Percentiles rank a stretch among this genome's conserved stretches.
phyloP scores from a whole-genome alignment of 2,797 vertebrate genomes.

The Mormyrus proboscirostris region DNA sequence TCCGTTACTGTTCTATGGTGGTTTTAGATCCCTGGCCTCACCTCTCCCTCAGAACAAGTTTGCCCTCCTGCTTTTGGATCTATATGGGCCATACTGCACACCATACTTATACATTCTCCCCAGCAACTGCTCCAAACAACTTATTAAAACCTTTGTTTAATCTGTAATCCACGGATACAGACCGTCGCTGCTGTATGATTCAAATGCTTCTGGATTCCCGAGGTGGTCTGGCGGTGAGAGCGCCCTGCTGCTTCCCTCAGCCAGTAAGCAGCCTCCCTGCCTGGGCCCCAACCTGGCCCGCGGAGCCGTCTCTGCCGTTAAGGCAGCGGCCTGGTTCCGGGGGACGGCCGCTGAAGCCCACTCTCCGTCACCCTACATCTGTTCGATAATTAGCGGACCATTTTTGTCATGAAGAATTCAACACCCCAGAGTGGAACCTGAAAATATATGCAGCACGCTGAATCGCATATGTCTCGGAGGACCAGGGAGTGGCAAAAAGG shows the following conservation, averaged over 20 bases:
- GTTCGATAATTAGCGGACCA: constrained; percentile 84
- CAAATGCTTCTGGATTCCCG: not conserved
- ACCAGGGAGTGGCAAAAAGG: constrained; percentile 46
- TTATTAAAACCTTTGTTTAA: not conserved
- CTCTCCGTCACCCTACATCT: constrained; percentile 78
- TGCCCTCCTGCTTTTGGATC: not conserved
- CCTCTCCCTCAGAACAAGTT: not conserved
- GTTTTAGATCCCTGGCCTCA: not conserved
- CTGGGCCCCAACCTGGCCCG: not conserved
- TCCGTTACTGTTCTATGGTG: not conserved
- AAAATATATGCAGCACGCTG: constrained; percentile 81
- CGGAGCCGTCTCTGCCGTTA: constrained; percentile 55
- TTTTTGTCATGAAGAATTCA: constrained; percentile 85
- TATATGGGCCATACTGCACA: not conserved
- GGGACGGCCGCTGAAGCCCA: constrained; percentile 69
- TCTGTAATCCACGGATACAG: not conserved
- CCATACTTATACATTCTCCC: not conserved
- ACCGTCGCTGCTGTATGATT: not conserved
- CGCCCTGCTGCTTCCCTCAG: not conserved
- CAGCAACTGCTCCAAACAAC: not conserved
- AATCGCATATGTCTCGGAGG: constrained; percentile 81
- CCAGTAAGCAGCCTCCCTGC: not conserved
- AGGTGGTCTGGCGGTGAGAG: not conserved
- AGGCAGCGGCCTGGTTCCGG: constrained; percentile 73
- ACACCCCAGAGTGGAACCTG: constrained; percentile 80